Conservation (phyloP, 2,888 invertebrate species). For the Diloba caeruleocephala region DNA sequence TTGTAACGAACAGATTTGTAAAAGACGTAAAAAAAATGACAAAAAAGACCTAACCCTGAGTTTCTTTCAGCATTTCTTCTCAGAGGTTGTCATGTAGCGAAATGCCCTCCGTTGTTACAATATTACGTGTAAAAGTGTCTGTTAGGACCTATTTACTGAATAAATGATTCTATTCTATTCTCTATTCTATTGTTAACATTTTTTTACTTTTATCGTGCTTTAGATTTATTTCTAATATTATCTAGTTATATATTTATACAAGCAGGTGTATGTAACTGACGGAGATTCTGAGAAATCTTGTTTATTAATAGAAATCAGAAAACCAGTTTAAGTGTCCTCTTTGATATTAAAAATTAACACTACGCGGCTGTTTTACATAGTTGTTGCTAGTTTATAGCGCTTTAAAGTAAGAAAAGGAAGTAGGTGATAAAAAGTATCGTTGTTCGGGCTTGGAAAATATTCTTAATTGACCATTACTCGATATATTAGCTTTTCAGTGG, state of each 20-base stretch:
- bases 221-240: constrained; percentile 39
- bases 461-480: constrained; percentile 33
- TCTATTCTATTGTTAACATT: too few species aligned
- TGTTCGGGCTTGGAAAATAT: constrained; percentile 28
- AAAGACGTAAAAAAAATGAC: too few species aligned
- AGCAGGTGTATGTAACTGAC: constrained; percentile 27
- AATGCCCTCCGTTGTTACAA: too few species aligned
- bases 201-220: constrained; percentile 9
- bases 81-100: too few species aligned
- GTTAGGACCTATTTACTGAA: too few species aligned
- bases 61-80: too few species aligned
- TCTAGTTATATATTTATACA: constrained; percentile 51
- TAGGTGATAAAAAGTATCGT: constrained; percentile 36
- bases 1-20: too few species aligned
- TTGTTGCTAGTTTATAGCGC: constrained; percentile 30
- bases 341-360: constrained; percentile 58
- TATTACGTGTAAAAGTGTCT: too few species aligned
- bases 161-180: too few species aligned
- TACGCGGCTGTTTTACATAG: constrained; percentile 37
- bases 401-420: constrained; percentile 35
- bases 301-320: constrained; percentile 62
- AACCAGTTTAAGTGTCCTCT: constrained; percentile 61
- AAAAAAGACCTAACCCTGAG: too few species aligned
- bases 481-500: constrained; percentile 5
- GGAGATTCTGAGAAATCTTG: constrained; percentile 57